Evolutionary conservation across 2,797 vertebrate genomes (phyloP).

Genomic region (Sebastes diploproa): DNA sequence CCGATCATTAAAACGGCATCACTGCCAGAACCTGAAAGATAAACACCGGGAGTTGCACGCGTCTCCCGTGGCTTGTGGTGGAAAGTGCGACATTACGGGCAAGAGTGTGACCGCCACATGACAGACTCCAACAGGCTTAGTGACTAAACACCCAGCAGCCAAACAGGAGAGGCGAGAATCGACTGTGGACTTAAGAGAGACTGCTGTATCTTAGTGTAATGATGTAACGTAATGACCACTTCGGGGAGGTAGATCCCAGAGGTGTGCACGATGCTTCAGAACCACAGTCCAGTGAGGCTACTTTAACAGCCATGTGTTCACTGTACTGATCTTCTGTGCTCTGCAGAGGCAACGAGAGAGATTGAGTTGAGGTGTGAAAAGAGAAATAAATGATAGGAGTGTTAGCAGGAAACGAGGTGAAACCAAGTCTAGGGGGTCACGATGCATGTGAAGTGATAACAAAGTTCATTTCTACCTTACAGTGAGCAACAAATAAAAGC

Average conservation of each 20-base stretch:
- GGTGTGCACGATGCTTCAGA: background rate
- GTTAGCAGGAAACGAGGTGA: background rate
- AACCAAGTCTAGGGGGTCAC: background rate
- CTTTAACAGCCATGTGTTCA: background rate
- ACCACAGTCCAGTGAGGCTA: background rate
- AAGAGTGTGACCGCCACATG: background rate
- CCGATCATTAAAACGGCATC: slow-evolving; percentile 28
- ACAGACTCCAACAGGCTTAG: background rate
- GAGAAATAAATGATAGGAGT: background rate
- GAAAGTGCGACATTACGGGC: background rate
- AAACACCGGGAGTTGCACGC: background rate
- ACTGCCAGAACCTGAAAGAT: slow-evolving; percentile 8
- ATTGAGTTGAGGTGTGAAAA: background rate
- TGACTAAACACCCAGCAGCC: background rate
- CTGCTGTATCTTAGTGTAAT: background rate
- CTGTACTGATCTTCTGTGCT: background rate
- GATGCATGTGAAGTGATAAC: background rate
- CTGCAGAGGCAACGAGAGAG: background rate
- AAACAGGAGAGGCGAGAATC: background rate
- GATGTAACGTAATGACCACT: background rate
- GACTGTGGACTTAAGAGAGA: background rate
- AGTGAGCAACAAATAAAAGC: background rate
- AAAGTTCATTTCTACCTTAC: background rate
- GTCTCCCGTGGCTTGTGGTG: background rate
- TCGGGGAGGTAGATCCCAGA: background rate